These are phyloP conservation scores for Leguminivora glycinivorella DNA, from an alignment of 1,140 invertebrate species.

Conservation along the genomic window DNA sequence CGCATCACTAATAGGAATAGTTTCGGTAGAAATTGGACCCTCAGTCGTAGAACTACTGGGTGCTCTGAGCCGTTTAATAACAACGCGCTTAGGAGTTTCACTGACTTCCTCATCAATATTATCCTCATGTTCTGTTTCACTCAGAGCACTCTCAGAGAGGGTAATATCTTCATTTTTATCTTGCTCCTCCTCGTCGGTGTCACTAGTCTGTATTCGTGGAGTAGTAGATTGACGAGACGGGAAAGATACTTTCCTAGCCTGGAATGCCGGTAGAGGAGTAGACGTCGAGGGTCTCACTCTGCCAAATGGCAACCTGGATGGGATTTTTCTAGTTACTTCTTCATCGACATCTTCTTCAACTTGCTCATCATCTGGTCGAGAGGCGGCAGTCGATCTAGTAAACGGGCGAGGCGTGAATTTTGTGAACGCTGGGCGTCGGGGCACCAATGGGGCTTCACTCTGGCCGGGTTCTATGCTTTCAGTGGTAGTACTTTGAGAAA, in stretches of 20 bases:
- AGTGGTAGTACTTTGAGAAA: constrained; percentile 49
- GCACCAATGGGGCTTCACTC: constrained; percentile 43
- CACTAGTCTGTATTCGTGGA: constrained; percentile 40
- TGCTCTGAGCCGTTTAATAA: constrained; percentile 58
- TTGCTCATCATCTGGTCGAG: constrained; percentile 37
- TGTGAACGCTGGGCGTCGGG: constrained; percentile 59
- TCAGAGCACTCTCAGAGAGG: constrained; percentile 79
- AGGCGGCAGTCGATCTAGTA: constrained; percentile 41
- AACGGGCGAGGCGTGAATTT: constrained; percentile 74
- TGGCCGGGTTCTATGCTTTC: constrained; percentile 44
- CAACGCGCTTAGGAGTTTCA: constrained; percentile 47
- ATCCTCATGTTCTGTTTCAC: constrained; percentile 76
- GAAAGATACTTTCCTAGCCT: constrained; percentile 61
- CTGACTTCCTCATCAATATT: constrained; percentile 33
- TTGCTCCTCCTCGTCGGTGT: constrained; percentile 60
- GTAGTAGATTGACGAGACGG: constrained; percentile 44
- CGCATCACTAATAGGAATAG: constrained; percentile 46
- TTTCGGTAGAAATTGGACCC: constrained; percentile 44
- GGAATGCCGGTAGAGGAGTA: constrained; percentile 38
- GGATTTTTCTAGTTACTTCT: constrained; percentile 44
- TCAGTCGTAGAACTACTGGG: constrained; percentile 46
- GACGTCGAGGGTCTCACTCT: constrained; percentile 45
- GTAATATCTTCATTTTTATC: constrained; percentile 79
- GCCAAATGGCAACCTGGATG: constrained; percentile 51
- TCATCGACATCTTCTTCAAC: constrained; percentile 35